Base-by-base conservation (phyloP, 2,888 invertebrate genomes). In the Sphaeridia pumilis region DNA sequence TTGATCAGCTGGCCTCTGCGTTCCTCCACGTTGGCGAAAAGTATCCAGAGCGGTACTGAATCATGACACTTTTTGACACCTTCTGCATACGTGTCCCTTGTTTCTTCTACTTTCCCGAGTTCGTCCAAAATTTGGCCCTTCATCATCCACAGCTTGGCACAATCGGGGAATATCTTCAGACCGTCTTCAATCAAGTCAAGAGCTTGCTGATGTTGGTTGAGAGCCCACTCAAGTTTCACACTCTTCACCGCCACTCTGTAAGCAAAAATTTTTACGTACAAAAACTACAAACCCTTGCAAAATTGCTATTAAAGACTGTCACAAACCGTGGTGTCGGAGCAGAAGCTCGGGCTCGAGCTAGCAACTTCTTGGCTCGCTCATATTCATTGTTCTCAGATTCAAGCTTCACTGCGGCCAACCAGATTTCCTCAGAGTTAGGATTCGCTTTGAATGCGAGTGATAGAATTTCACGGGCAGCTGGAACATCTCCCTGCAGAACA, bases 401-500 rank as follows among this genome's bases (percentile, higher is more conserved):
- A 50, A 99, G 73, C 69, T 99, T 99, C 5, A 99, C 95, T 51
- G 98, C 98, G 46, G 98, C 98, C 70, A 99, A 76, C 98, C 98
- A 99, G 71, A 99, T 98, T 72, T 97, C 95, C 70, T 99, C 98
- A 0, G 94, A 94, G 74, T 99, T 97, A 0, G 98, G 94, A 74
- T 98, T 99, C 0, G 95, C 92, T 73, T 94, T 88, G 74, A 98
- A 98, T 54, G 97, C 97, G 34, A 92, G 73, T 0, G 93, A 88
- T 2, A 99, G 75, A 66, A 98, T 95, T 48, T 89, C 87, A 69
- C 98, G 77, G 0, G 98, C 97, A 0, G 90, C 93, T 17, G 92
- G 89, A 0, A 98, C 94, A 71, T 98, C 94, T 25, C 83, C 85
- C 81, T 74, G 51, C n/a, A 56, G 17, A 43, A 52, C 42, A 36